Percentiles rank a stretch among this genome's conserved stretches.
Conservation (phyloP, 2,888 invertebrate genomes). For the Tipula unca region DNA sequence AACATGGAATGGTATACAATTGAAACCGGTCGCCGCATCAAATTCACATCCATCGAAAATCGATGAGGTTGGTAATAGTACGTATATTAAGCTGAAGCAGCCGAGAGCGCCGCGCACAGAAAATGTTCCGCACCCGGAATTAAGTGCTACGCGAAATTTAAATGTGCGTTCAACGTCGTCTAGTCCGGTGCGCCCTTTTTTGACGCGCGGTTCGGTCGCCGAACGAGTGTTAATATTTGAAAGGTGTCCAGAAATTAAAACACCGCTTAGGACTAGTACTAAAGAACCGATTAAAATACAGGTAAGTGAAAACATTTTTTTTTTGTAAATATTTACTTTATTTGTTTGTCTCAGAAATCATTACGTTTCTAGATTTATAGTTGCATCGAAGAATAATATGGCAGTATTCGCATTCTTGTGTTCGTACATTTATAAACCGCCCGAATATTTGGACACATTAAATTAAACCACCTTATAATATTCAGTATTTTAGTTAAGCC, state of each 20-base stretch:
- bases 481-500: too few relatives aligned
- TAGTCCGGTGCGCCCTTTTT: constrained; percentile 72
- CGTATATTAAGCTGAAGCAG: constrained; percentile 29
- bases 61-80: constrained; percentile 30
- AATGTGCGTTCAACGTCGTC: constrained; percentile 31
- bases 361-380: background rate
- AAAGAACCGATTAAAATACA: constrained; percentile 39
- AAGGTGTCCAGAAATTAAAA: constrained; percentile 69
- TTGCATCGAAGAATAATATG: too few relatives aligned
- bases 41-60: constrained; percentile 27
- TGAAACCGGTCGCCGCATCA: constrained; percentile 15
- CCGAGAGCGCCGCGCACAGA: constrained; percentile 37
- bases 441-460: too few relatives aligned
- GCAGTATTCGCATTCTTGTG: too few relatives aligned
- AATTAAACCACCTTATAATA: too few relatives aligned
- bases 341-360: background rate
- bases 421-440: too few relatives aligned
- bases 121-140: constrained; percentile 56
- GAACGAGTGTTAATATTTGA: constrained; percentile 86
- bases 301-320: constrained; percentile 37
- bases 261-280: constrained; percentile 30
- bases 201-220: constrained; percentile 83
- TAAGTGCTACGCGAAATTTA: constrained; percentile 33
- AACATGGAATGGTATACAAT: constrained; percentile 21
- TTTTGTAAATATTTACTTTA: background rate